Evolutionary conservation across 2,797 vertebrate genomes (phyloP).

Genomic region (Ceyx erithaca): DNA sequence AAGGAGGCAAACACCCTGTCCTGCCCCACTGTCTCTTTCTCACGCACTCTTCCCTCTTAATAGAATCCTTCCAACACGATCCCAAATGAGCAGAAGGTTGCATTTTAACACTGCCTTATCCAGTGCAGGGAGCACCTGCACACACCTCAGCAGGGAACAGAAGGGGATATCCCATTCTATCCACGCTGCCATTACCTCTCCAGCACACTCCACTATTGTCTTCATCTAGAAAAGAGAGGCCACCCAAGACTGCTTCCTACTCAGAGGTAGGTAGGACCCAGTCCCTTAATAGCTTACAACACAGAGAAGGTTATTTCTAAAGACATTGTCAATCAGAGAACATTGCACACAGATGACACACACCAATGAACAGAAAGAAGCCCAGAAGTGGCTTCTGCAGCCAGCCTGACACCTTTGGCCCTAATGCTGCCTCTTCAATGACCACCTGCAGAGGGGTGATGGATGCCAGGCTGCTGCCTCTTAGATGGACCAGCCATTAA

Average conservation of each 20-base stretch:
- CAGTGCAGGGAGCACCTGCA: background rate
- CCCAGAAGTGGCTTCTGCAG: background rate
- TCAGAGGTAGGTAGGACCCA: background rate
- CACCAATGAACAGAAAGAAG: background rate
- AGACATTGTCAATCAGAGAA: background rate
- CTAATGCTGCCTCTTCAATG: background rate
- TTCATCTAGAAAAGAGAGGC: background rate
- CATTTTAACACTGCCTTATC: background rate
- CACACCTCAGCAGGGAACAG: background rate
- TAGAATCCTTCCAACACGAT: background rate
- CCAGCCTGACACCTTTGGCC: background rate
- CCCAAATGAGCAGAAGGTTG: background rate
- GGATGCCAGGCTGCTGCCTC: background rate
- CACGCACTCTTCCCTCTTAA: background rate
- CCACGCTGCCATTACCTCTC: background rate
- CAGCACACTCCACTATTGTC: background rate
- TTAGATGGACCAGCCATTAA: background rate
- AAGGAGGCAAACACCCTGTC: background rate
- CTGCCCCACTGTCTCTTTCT: background rate
- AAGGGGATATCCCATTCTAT: background rate
- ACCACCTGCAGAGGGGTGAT: fast-evolving
- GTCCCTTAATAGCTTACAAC: background rate
- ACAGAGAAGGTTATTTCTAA: background rate
- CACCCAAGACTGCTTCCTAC: background rate
- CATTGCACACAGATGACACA: background rate